Percentiles rank a stretch among this genome's conserved stretches.
These are phyloP conservation scores for Gracilinanus agilis DNA, from an alignment of 2,113 vertebrate genomes.

Conservation along the genomic window DNA sequence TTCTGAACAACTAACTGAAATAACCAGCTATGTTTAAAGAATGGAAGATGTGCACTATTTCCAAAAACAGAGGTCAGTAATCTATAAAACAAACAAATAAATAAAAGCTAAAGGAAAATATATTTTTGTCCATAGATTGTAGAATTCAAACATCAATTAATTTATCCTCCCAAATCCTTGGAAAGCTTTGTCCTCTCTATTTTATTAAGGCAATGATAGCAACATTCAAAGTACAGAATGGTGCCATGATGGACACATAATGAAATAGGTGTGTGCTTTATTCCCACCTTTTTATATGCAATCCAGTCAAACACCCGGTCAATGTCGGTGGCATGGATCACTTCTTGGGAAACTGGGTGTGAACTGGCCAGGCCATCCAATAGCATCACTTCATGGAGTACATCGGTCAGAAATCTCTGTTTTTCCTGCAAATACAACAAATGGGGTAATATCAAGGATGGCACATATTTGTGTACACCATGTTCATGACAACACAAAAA, in stretches of 20 bases:
- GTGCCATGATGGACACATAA: background rate
- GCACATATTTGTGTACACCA: conserved; percentile 42
- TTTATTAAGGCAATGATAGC: conserved; percentile 39
- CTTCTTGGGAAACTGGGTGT: conserved; percentile 97
- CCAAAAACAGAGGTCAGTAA: background rate
- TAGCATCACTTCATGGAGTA: conserved; percentile 98
- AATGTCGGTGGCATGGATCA: conserved; percentile 94
- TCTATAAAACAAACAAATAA: background rate
- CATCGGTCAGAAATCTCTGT: conserved; percentile 97
- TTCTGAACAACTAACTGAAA: conserved; percentile 36
- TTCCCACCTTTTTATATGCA: conserved; percentile 95
- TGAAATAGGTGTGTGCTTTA: conserved; percentile 50
- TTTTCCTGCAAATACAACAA: conserved; percentile 92
- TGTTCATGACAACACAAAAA: conserved; percentile 13
- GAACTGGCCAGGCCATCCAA: conserved; percentile 95
- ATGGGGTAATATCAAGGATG: conserved; percentile 52
- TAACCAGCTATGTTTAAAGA: background rate
- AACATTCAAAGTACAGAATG: conserved; percentile 37
- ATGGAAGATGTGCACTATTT: background rate
- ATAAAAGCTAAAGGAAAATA: conserved; percentile 41
- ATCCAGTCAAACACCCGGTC: conserved; percentile 99
- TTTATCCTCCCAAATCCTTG: conserved; percentile 52
- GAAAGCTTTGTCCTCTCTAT: conserved; percentile 48
- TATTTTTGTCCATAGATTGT: conserved; percentile 32
- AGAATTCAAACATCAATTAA: conserved; percentile 54